Evolutionary conservation across 1,140 invertebrate species (phyloP).

Genomic region (Leucophenga varia): DNA sequence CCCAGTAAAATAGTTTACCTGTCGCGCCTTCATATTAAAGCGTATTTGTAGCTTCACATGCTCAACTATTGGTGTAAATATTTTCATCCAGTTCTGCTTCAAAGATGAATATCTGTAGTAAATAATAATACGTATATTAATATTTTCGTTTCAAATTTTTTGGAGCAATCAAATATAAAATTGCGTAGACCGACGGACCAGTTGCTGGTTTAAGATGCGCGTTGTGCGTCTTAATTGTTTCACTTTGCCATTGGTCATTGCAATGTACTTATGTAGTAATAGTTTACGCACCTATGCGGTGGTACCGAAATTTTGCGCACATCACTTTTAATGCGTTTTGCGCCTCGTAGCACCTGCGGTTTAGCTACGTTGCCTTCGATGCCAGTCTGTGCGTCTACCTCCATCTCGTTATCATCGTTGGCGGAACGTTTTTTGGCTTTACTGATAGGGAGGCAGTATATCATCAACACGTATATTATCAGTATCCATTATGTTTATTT

Average conservation of each 20-base stretch:
- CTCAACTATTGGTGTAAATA: conserved; percentile 94
- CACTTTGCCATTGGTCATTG: too few relatives aligned
- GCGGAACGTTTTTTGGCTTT: conserved; percentile 60
- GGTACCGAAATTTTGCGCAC: conserved; percentile 68
- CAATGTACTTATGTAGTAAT: too few relatives aligned
- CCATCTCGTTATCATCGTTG: conserved; percentile 60
- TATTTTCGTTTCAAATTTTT: conserved; percentile 24
- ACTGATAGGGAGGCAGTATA: conserved; percentile 60
- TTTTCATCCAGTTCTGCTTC: conserved; percentile 96
- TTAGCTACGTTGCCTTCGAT: conserved; percentile 62
- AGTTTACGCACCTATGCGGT: conserved; percentile 61
- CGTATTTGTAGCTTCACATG: conserved; percentile 91
- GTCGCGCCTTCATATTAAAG: conserved; percentile 89
- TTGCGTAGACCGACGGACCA: too few relatives aligned
- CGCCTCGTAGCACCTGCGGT: conserved; percentile 32
- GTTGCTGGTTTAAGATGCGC: too few relatives aligned
- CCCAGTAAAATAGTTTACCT: too few relatives aligned
- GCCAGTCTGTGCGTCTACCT: conserved; percentile 66
- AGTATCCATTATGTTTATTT: conserved; percentile 46
- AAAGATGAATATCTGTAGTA: conserved; percentile 85
- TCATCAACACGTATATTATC: conserved; percentile 62
- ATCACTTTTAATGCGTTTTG: conserved; percentile 62
- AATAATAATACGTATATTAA: conserved; percentile 48
- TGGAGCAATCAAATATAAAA: not conserved
- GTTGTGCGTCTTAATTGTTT: too few relatives aligned